Base-by-base conservation (phyloP, 1,140 invertebrate species). In the Drosophila micromelanica region DNA sequence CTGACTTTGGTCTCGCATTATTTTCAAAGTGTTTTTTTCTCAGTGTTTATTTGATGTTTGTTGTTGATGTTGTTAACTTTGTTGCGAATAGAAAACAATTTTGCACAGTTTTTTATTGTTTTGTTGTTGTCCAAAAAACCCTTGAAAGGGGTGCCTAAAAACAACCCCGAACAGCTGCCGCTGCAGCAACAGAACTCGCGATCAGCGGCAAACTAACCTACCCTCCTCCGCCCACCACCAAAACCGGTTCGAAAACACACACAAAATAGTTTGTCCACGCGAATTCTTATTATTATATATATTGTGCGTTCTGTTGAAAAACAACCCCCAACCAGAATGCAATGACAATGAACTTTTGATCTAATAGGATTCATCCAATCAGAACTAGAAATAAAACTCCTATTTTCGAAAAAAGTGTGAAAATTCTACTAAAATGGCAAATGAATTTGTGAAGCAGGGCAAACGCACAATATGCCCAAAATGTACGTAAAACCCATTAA, bases 291-390 rank as follows among this genome's bases (percentile, higher is more conserved):
- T 61, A 45, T 63, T 62, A 11, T 13, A 32, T 20, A 32, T 38
- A 17, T 12, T 15, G 17, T 40, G 38, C 35, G 9, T 20, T 20
- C 6, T 13, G 23, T 42, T 32, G 38, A 27, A 68, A 73, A 70
- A 48, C 71, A 69, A 69, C 65, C 65, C 71, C 71, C 71, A 74
- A 70, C 38, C 30, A 12, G 30, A 49, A 46, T 48, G 32, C 37
- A 15, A 61, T 51, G 65, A 27, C 71, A 62, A 61, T 74, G 65
- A 74, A 74, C 71, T 62, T 69, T 27, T 70, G 65, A 74, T 74
- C 71, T 74, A 56, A 70, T 74, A 57, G 56, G 71, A 69, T 45
- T 70, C 35, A 43, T 20, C n/a, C n/a, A 35, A 43, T 62, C 27
- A 6, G 27, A 27, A 27, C 5, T 6, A 6, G 5, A 27, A 27